Percentiles rank a stretch among this genome's conserved stretches.
Conservation (phyloP, 2,888 invertebrate genomes). For the Morinoia aosen region DNA sequence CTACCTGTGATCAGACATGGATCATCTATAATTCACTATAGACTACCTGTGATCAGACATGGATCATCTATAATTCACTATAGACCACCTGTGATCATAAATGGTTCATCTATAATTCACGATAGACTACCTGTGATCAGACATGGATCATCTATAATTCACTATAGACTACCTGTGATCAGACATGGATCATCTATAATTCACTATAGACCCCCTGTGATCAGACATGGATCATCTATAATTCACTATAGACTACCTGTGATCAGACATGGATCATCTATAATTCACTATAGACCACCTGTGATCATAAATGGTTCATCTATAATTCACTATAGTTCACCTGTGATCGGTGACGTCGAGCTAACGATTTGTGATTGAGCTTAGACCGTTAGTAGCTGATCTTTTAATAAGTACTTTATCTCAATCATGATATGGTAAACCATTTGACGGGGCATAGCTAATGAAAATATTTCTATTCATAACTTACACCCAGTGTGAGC, state of each 20-base stretch:
- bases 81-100: background rate
- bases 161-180: background rate
- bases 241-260: background rate
- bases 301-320: no score
- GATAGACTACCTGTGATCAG: background rate
- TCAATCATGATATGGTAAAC: no score
- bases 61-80: background rate
- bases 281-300: no score
- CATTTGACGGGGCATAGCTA: no score
- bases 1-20: background rate
- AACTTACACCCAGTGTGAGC: no score
- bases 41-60: background rate
- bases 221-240: background rate
- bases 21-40: background rate
- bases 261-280: background rate
- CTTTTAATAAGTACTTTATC: no score
- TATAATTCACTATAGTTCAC: no score
- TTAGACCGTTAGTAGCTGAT: no score
- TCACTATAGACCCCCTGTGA: background rate
- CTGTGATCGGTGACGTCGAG: no score
- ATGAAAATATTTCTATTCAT: no score
- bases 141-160: background rate
- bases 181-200: background rate
- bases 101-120: background rate
- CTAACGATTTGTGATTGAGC: no score